A percentile compares a stretch with the other conserved stretches of the same genome.
phyloP scores from a whole-genome alignment of 2,113 vertebrate genomes.

The Sprattus sprattus region DNA sequence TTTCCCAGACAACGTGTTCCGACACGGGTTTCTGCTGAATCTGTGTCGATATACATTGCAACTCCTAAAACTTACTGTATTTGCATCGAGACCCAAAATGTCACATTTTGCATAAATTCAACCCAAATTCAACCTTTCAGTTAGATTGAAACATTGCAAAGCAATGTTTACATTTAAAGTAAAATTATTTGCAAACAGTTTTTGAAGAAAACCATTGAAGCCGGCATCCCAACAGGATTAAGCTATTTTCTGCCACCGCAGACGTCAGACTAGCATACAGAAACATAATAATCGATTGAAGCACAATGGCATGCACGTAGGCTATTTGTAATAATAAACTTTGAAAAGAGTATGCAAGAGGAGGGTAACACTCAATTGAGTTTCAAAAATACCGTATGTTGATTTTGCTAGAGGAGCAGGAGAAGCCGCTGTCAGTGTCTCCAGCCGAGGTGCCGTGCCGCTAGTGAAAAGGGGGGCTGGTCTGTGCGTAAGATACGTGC shows the following conservation, averaged over 20 bases:
- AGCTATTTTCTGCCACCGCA: constrained; percentile 12
- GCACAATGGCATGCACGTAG: neutral
- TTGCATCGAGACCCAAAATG: neutral
- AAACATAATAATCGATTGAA: neutral
- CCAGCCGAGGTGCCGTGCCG: neutral
- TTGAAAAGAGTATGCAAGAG: neutral
- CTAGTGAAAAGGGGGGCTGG: constrained; percentile 51
- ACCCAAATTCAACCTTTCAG: neutral
- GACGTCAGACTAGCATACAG: neutral
- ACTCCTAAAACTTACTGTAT: neutral
- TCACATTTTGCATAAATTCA: neutral
- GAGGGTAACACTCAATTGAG: neutral
- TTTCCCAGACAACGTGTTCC: constrained; percentile 69
- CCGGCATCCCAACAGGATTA: constrained; percentile 21
- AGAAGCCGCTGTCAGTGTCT: constrained; percentile 27
- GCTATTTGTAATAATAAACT: neutral
- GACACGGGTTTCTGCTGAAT: constrained; percentile 70
- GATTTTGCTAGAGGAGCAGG: neutral
- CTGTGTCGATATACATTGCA: constrained; percentile 31
- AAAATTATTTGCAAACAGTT: neutral
- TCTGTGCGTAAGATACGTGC: constrained; percentile 56
- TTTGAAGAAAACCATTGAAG: neutral
- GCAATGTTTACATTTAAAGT: neutral
- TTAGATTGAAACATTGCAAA: neutral
- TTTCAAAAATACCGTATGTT: neutral